Evolutionary conservation across 1,140 invertebrate genomes (phyloP).

Genomic region (Drosophila pruinosa): DNA sequence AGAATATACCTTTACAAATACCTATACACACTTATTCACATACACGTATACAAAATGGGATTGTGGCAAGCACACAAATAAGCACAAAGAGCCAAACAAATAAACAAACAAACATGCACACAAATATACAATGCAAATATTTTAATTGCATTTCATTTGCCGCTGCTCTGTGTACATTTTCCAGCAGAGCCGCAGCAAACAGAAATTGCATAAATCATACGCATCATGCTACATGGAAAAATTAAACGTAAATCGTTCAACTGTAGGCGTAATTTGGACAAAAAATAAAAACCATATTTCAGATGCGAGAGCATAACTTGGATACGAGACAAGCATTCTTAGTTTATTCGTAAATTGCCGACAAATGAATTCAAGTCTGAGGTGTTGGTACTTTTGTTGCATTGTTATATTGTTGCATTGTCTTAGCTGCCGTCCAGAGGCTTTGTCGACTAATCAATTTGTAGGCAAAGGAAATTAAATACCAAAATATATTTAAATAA

Average conservation of each 20-base stretch:
- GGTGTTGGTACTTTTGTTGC: not conserved
- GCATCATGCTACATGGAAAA: constrained; percentile 51
- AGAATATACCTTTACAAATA: constrained; percentile 13
- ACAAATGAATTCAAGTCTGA: constrained; percentile 8
- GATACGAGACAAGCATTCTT: not conserved
- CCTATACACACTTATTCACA: constrained; percentile 1
- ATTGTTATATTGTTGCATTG: constrained; percentile 51
- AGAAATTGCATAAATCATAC: constrained; percentile 68
- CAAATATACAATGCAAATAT: constrained; percentile 69
- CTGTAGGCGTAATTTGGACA: not conserved
- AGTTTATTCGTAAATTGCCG: not conserved
- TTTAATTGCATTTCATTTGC: constrained; percentile 75
- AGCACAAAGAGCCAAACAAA: constrained; percentile 20
- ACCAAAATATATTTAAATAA: constrained; percentile 21
- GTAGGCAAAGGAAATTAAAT: constrained; percentile 30
- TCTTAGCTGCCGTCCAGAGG: constrained; percentile 81
- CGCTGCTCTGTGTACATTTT: constrained; percentile 29
- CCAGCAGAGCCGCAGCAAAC: constrained; percentile 32
- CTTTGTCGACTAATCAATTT: constrained; percentile 70
- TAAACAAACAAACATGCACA: constrained; percentile 22
- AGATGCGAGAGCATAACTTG: constrained; percentile 15
- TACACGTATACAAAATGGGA: not conserved
- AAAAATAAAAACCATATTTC: not conserved
- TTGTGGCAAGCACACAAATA: constrained; percentile 21
- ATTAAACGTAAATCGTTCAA: not conserved